A percentile compares a stretch with the other conserved stretches of the same genome.
Conservation (phyloP, 2,113 vertebrate genomes). For the Pipa parva region DNA sequence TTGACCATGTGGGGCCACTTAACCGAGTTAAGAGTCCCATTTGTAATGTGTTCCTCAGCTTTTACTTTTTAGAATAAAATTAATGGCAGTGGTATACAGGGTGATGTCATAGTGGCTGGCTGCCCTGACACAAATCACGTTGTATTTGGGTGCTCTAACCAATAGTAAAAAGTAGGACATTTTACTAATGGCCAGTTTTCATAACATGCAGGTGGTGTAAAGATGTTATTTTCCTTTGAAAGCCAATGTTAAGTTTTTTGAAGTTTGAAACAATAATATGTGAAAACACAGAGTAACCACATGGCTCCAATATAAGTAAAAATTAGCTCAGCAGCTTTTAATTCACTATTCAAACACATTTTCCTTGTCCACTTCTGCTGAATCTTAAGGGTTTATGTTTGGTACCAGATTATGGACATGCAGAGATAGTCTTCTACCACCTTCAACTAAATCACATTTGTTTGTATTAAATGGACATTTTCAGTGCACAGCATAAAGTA, state of each 20-base stretch:
- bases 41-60: background rate
- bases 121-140: slow-evolving; percentile 5
- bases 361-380: background rate
- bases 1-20: slow-evolving; percentile 25
- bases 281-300: background rate
- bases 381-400: background rate
- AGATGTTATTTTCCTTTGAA: background rate
- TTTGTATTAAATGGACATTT: no score
- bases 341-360: background rate
- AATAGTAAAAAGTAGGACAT: slow-evolving; percentile 16
- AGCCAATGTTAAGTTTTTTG: background rate
- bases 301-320: background rate
- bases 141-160: slow-evolving; percentile 5
- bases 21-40: slow-evolving; percentile 5
- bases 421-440: no score
- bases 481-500: no score
- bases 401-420: no score
- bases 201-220: slow-evolving; percentile 1
- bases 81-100: slow-evolving; percentile 3
- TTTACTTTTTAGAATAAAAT: background rate
- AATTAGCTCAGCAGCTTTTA: background rate
- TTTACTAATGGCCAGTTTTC: slow-evolving; percentile 7
- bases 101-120: slow-evolving; percentile 28
- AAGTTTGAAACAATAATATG: background rate
- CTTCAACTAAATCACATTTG: no score